These are phyloP conservation scores for Sarcophilus harrisii DNA, from an alignment of 2,797 vertebrate species.

Conservation along the genomic window DNA sequence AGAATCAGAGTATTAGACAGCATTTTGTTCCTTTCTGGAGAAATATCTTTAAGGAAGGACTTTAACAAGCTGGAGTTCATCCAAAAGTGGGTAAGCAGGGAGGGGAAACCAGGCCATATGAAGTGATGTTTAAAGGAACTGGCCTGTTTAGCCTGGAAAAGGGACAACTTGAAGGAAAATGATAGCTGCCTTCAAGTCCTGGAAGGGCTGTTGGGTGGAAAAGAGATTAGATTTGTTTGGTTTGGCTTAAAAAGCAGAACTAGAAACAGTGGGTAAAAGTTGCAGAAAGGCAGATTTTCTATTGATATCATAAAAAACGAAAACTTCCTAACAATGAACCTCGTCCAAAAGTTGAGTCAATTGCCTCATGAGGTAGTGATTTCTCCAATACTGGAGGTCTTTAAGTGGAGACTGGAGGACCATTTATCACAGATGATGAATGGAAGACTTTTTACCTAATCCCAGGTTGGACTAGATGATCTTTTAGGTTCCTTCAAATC, in stretches of 20 bases:
- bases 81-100: not conserved
- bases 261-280: not conserved
- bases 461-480: not conserved
- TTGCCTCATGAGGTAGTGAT: not conserved
- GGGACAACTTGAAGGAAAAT: not conserved
- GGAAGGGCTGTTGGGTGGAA: not conserved
- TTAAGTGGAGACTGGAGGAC: not conserved
- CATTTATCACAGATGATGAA: not conserved
- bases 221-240: not conserved
- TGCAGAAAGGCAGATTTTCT: not conserved
- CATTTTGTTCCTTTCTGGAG: not conserved
- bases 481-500: not conserved
- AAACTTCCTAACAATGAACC: not conserved
- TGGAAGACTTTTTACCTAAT: not conserved
- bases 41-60: not conserved
- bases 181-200: not conserved
- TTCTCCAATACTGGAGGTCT: not conserved
- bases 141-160: not conserved
- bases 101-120: not conserved
- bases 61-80: not conserved
- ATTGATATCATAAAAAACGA: not conserved
- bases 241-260: not conserved
- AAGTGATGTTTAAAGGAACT: not conserved
- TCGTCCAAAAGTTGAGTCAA: not conserved
- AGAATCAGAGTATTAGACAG: not conserved